Conservation (phyloP, 2,888 invertebrate genomes). For the Lordiphosa andalusiaca region DNA sequence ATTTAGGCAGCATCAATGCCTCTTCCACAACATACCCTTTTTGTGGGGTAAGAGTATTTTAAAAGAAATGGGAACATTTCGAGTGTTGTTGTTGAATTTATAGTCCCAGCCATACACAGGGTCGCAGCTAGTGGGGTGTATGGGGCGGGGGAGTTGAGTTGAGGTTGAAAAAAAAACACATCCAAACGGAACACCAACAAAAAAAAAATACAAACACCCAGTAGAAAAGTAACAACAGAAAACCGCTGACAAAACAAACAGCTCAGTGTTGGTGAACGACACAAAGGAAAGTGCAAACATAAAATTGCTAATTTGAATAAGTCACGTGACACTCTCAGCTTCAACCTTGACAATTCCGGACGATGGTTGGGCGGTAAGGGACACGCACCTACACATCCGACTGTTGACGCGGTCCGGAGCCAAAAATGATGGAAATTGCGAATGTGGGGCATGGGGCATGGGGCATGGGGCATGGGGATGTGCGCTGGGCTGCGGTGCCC, state of each 20-base stretch:
- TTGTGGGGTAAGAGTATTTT: too few species aligned
- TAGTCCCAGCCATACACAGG: too few species aligned
- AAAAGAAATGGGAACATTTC: too few species aligned
- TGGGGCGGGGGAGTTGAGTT: neutral
- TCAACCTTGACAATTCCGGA: slow-evolving; percentile 29
- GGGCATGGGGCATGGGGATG: too few species aligned
- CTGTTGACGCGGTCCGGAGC: too few species aligned
- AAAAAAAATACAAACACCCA: neutral
- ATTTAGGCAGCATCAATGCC: too few species aligned
- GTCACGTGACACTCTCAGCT: slow-evolving; percentile 64
- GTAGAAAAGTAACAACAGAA: neutral
- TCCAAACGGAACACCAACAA: neutral
- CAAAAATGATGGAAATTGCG: neutral
- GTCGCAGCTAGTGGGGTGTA: slow-evolving; percentile 3
- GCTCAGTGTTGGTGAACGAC: neutral
- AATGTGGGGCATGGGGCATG: neutral
- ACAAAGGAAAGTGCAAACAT: slow-evolving; percentile 56
- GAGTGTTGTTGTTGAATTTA: too few species aligned
- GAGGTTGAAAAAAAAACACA: neutral
- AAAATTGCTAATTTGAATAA: slow-evolving; percentile 74
- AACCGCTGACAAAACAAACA: slow-evolving; percentile 25
- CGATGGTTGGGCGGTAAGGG: neutral
- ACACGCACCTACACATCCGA: neutral
- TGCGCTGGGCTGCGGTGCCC: too few species aligned
- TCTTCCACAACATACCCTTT: too few species aligned